A percentile compares a stretch with the other conserved stretches of the same genome.
Evolutionary conservation across 2,797 vertebrate genomes (phyloP).

Genomic region (Amniataba percoides): DNA sequence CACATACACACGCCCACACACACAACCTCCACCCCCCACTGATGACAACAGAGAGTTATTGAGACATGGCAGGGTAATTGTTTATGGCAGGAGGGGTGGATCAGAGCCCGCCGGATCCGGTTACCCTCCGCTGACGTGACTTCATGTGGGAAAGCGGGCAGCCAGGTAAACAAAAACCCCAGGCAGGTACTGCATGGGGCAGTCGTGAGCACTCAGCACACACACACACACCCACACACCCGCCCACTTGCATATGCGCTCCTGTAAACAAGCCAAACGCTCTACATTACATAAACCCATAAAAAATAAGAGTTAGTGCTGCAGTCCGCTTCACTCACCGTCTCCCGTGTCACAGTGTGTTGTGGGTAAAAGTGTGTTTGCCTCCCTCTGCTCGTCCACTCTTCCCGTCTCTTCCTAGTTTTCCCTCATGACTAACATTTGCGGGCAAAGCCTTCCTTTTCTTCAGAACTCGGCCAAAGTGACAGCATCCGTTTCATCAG

Average conservation of each 20-base stretch:
- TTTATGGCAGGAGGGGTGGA: constrained; percentile 27
- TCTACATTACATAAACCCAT: neutral
- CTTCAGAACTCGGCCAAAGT: constrained; percentile 15
- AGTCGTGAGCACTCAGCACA: constrained; percentile 1
- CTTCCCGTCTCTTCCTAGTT: constrained; percentile 16
- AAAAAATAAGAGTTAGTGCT: neutral
- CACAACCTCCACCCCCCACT: constrained; percentile 3
- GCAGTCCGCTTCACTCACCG: constrained; percentile 42
- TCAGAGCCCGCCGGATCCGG: constrained; percentile 18
- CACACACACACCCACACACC: constrained; percentile 20
- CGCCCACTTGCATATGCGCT: neutral
- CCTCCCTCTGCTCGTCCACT: constrained; percentile 1
- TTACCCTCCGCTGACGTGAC: constrained; percentile 67
- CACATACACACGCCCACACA: constrained; percentile 14
- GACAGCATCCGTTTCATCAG: neutral
- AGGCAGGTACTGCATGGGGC: constrained; percentile 7
- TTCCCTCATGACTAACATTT: constrained; percentile 12
- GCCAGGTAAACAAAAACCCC: constrained; percentile 65
- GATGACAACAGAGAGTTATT: constrained; percentile 36
- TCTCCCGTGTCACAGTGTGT: constrained; percentile 16
- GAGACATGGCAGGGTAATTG: constrained; percentile 22
- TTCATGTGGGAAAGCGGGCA: constrained; percentile 44
- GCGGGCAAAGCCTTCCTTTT: neutral
- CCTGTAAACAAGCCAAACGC: constrained; percentile 19
- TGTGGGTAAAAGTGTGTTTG: neutral